Base-by-base conservation (phyloP, 1,140 invertebrate genomes). In the Leptoteleia sp. region DNA sequence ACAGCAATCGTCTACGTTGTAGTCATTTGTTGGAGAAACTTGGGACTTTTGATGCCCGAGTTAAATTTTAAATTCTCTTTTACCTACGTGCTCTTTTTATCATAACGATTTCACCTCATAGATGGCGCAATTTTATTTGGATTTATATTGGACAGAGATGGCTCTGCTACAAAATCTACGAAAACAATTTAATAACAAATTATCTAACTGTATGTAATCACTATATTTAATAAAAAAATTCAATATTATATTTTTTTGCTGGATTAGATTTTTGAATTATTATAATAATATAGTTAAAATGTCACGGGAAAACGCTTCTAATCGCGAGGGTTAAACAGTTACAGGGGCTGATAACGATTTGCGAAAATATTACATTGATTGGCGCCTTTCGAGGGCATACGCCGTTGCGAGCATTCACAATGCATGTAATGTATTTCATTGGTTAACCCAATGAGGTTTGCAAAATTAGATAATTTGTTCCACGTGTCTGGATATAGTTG, bases 391-490 rank as follows among this genome's bases (percentile, higher is more conserved):
- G 16, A 16, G 19, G 17, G 16, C 25, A 25, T 40, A 67, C 25
- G 9, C 5, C 3, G 15, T 62, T 22, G 19, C 19, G 19, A 5
- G 5, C 19, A 43, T 42, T 64, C 35, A 40, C 35, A 16, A 42
- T 16, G 37, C 50, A 31, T 47, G 42, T 68, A 68, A 68, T 68
- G 40, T 47, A 29, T 68, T 68, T 55, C 6, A 68, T 55, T 55
- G 64, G 64, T 19, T 45, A 29, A 47, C 40, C 50, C 48, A 55
- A 55, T 25, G 50, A 68, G 42, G 40, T 68, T 47, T 55, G 50
- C 22, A 15, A 55, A 47, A 68, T 55, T 50, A 29, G 50, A 68
- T 67, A 68, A 55, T 55, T 68, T 55, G 64, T 68, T 68, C 19
- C 37, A 19, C 50, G 12, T 45, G 45, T 54, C 15, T 67, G 64